Evolutionary conservation across 2,888 invertebrate species (phyloP).

Genomic region (Syritta pipiens): DNA sequence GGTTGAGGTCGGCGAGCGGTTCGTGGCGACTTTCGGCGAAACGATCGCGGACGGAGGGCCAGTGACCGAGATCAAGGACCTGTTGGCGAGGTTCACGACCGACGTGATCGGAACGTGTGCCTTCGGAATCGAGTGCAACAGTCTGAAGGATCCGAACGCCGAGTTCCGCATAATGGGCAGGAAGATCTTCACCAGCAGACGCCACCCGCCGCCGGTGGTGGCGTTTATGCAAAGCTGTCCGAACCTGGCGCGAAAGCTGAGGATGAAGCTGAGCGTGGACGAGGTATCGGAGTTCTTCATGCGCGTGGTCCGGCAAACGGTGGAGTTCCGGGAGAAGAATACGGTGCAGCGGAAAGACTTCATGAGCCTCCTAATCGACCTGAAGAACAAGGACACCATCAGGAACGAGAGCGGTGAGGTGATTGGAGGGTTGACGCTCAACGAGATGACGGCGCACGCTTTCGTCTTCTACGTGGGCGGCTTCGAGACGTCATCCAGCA

Average conservation of each 20-base stretch:
- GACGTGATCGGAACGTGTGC: constrained; percentile 80
- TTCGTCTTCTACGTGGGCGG: constrained; percentile 80
- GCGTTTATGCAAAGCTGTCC: constrained; percentile 72
- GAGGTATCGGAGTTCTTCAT: constrained; percentile 79
- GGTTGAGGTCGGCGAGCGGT: constrained; percentile 70
- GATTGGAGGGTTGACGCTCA: constrained; percentile 57
- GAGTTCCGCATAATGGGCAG: constrained; percentile 76
- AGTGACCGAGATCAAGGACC: constrained; percentile 77
- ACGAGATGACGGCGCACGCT: constrained; percentile 75
- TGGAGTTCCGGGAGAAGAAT: constrained; percentile 76
- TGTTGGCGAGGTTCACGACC: constrained; percentile 79
- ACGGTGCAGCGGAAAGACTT: constrained; percentile 81
- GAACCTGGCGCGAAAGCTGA: constrained; percentile 70
- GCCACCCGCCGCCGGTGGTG: constrained; percentile 68
- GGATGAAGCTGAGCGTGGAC: constrained; percentile 71
- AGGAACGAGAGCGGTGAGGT: constrained; percentile 69
- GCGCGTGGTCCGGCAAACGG: constrained; percentile 76
- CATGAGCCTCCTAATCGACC: constrained; percentile 81
- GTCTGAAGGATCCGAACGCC: constrained; percentile 77
- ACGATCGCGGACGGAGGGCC: constrained; percentile 30
- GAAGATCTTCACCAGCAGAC: constrained; percentile 63
- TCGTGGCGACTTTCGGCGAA: constrained; percentile 69
- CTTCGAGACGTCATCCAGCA: constrained; percentile 83
- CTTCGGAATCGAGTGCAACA: constrained; percentile 80
- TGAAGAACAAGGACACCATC: constrained; percentile 79